phyloP scores from a whole-genome alignment of 92 coral and sea anemone genomes.

The Chrysogorgia sp. region DNA sequence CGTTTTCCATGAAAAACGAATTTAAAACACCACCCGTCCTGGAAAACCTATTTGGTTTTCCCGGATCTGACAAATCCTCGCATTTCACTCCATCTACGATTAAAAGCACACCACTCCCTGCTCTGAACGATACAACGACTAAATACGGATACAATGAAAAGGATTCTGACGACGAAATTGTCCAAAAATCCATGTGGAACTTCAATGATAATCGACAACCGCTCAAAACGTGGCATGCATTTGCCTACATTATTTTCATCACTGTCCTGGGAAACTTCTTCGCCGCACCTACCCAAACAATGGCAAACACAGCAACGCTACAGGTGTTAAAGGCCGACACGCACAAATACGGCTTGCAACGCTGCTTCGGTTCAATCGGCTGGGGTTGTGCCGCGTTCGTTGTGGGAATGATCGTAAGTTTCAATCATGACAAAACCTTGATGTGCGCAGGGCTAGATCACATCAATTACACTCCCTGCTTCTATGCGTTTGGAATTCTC shows the following conservation, averaged over 20 bases:
- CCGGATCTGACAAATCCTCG: not conserved
- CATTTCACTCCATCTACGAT: not conserved
- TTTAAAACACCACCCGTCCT: not conserved
- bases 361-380: constrained; percentile 36
- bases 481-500: constrained; percentile 36
- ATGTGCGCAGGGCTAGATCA: constrained; percentile 27
- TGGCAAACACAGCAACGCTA: constrained; percentile 39
- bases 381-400: constrained; percentile 32
- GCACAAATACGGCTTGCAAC: constrained; percentile 32
- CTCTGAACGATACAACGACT: not conserved
- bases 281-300: not conserved
- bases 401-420: constrained; percentile 28
- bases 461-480: constrained; percentile 34
- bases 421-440: constrained; percentile 27
- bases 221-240: constrained; percentile 27
- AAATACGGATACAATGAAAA: not conserved
- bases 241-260: constrained; percentile 16
- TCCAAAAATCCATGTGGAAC: constrained; percentile 1
- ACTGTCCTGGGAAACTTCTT: constrained; percentile 11
- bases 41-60: not conserved
- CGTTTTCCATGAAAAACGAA: not conserved
- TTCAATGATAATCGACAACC: not conserved
- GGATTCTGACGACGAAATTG: not conserved
- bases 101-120: too few relatives aligned
- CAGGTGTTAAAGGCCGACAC: constrained; percentile 9